These are phyloP conservation scores for Aleiodes sp. DNA, from an alignment of 1,140 invertebrate species.

Conservation along the genomic window DNA sequence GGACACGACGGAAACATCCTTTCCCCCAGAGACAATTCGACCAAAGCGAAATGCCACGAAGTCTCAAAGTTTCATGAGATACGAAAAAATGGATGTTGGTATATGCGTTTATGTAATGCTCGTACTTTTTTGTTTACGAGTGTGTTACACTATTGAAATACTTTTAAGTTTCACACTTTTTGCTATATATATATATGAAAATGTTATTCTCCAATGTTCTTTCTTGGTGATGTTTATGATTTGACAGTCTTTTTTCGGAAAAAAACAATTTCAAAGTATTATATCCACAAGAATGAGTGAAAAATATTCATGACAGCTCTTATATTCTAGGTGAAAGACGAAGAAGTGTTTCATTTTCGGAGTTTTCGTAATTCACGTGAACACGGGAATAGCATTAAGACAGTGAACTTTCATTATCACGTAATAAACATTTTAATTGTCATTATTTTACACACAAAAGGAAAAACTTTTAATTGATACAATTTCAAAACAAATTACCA, in stretches of 20 bases:
- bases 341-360: no score
- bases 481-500: not conserved
- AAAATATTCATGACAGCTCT: no score
- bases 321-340: no score
- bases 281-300: no score
- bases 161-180: slow-evolving; percentile 13
- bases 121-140: slow-evolving; percentile 24
- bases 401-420: no score
- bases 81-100: not conserved
- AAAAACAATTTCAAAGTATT: no score
- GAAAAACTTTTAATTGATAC: slow-evolving; percentile 5
- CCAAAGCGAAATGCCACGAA: slow-evolving; percentile 19
- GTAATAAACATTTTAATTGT: not conserved
- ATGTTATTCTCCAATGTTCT: no score
- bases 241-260: no score
- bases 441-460: not conserved
- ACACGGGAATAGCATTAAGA: no score
- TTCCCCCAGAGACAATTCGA: slow-evolving; percentile 21
- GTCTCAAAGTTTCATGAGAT: slow-evolving; percentile 24
- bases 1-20: not conserved
- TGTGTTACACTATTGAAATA: not conserved
- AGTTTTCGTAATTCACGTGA: no score
- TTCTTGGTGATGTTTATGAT: no score
- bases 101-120: not conserved
- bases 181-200: no score